phyloP scores from a whole-genome alignment of 2,797 vertebrate genomes.

The Echeneis naucrates region DNA sequence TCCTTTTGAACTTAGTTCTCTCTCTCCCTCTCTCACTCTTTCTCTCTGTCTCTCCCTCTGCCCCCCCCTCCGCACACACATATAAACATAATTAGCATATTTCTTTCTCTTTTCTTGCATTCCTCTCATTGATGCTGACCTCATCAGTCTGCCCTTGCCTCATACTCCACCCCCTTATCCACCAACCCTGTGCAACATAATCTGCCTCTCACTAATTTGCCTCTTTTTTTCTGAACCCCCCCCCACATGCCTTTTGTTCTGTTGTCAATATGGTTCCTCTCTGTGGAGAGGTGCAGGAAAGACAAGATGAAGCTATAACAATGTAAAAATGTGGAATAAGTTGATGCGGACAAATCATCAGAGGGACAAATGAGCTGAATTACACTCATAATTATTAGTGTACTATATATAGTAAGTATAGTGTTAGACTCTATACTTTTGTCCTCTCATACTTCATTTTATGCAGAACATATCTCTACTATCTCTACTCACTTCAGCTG shows the following conservation, averaged over 20 bases:
- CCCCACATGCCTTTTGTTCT: constrained; percentile 14
- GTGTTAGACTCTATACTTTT: not conserved
- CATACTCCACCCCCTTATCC: constrained; percentile 49
- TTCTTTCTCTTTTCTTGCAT: constrained; percentile 52
- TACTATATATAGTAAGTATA: no score
- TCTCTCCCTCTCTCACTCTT: constrained; percentile 9
- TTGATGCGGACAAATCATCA: not conserved
- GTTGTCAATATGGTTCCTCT: constrained; percentile 40
- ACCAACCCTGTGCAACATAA: constrained; percentile 47
- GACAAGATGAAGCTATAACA: constrained; percentile 17
- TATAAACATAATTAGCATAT: constrained; percentile 69
- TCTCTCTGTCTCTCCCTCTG: not conserved
- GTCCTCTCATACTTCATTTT: not conserved
- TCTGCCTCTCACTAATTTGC: constrained; percentile 50
- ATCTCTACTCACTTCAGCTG: not conserved
- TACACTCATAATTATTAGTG: not conserved
- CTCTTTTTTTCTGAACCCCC: not conserved
- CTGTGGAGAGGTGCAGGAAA: constrained; percentile 23
- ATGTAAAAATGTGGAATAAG: constrained; percentile 16
- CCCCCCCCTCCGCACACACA: constrained; percentile 22
- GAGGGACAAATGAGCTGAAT: not conserved
- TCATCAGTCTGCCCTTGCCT: constrained; percentile 58
- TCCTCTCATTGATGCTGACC: constrained; percentile 61
- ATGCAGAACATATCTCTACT: not conserved
- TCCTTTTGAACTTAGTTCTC: constrained; percentile 48